phyloP scores from a whole-genome alignment of 2,888 invertebrate genomes.

The Teleiodes luculella region DNA sequence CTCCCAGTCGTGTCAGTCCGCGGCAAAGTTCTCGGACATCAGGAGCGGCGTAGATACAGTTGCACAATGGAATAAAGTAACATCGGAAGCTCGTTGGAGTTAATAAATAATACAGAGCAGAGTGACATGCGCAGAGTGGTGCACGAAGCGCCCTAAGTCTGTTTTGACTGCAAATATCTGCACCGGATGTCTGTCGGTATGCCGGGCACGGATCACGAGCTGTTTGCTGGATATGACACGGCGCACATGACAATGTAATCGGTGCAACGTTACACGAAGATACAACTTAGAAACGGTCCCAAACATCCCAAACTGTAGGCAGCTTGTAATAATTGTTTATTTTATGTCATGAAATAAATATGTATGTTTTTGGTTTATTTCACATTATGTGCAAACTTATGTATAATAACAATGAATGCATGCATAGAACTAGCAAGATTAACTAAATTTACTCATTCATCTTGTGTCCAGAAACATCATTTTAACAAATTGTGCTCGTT shows the following conservation, averaged over 20 bases:
- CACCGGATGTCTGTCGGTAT: constrained; percentile 47
- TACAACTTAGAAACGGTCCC: background rate
- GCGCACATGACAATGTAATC: background rate
- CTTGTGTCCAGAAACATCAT: background rate
- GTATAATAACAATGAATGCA: no score
- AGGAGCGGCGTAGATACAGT: constrained; percentile 62
- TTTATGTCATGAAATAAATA: background rate
- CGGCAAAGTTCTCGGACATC: constrained; percentile 71
- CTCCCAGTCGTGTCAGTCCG: constrained; percentile 64
- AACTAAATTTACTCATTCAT: no score
- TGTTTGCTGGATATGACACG: constrained; percentile 12
- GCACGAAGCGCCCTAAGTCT: constrained; percentile 57
- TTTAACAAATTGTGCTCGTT: background rate
- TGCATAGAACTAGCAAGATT: no score
- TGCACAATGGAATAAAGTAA: constrained; percentile 76
- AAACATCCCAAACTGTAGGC: no score
- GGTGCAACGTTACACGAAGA: no score
- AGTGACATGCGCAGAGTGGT: constrained; percentile 74
- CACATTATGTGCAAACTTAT: no score
- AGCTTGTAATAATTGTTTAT: no score
- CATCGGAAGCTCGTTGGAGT: constrained; percentile 77
- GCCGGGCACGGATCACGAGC: constrained; percentile 2
- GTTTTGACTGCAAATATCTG: constrained; percentile 76
- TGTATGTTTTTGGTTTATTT: no score
- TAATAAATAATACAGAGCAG: constrained; percentile 75